phyloP scores from a whole-genome alignment of 1,140 invertebrate species.

The Hyles euphorbiae region DNA sequence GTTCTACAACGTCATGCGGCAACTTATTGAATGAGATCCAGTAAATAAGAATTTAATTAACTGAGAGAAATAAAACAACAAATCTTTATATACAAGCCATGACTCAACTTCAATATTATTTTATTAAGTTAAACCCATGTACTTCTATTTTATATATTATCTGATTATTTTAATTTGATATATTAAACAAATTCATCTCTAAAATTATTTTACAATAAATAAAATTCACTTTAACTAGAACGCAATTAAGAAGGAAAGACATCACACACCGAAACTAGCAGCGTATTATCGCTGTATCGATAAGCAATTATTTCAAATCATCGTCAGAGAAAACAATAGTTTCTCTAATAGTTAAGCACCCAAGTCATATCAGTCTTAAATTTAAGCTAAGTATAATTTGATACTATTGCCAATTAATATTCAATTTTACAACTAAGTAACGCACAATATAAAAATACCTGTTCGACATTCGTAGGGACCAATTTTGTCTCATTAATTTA shows the following conservation, averaged over 20 bases:
- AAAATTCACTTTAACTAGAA: neutral
- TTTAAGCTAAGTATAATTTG: constrained; percentile 17
- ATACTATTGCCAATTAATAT: neutral
- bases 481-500: no score
- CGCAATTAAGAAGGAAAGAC: neutral
- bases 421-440: constrained; percentile 2
- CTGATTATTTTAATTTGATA: no score
- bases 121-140: no score
- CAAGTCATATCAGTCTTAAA: constrained; percentile 42
- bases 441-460: constrained; percentile 5
- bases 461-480: no score
- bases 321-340: neutral
- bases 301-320: neutral
- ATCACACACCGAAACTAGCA: no score
- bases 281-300: neutral
- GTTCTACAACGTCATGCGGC: no score
- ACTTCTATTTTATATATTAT: no score
- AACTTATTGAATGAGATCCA: no score
- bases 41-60: no score
- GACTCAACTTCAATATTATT: no score
- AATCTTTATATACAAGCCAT: no score
- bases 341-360: constrained; percentile 31
- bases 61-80: no score
- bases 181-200: neutral
- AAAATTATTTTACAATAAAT: neutral